phyloP scores from a whole-genome alignment of 2,888 invertebrate species.

The Trissolcus japonicus region DNA sequence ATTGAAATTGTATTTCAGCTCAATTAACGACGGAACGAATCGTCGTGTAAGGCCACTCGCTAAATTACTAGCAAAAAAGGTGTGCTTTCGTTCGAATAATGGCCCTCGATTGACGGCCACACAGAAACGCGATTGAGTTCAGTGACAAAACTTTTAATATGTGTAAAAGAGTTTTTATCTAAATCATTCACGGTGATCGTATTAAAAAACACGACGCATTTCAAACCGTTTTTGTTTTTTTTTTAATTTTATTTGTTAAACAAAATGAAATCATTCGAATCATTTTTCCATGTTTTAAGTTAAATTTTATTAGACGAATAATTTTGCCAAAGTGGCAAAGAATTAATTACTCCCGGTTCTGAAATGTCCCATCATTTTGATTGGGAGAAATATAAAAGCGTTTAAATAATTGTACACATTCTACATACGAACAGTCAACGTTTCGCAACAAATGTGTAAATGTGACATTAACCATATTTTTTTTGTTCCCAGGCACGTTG shows the following conservation, averaged over 20 bases:
- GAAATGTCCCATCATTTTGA: constrained; percentile 27
- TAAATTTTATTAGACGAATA: neutral
- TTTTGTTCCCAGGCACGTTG: constrained; percentile 18
- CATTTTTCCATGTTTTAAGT: neutral
- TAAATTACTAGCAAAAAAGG: constrained; percentile 35
- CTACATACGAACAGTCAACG: constrained; percentile 7
- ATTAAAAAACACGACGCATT: constrained; percentile 12
- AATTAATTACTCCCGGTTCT: constrained; percentile 18
- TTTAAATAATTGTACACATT: constrained; percentile 16
- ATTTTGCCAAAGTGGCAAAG: neutral
- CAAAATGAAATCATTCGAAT: no score
- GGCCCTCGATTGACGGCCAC: constrained; percentile 34
- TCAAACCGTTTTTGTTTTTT: neutral
- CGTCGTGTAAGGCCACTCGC: constrained; percentile 21
- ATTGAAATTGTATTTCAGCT: constrained; percentile 38
- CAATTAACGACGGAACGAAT: constrained; percentile 30
- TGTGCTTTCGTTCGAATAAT: constrained; percentile 20
- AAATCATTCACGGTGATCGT: constrained; percentile 19
- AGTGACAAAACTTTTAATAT: constrained; percentile 48
- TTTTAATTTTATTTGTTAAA: no score
- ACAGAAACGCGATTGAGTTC: constrained; percentile 29
- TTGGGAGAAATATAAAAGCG: constrained; percentile 8
- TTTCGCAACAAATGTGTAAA: constrained; percentile 53
- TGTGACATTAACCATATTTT: constrained; percentile 49
- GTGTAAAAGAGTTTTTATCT: constrained; percentile 28